These are phyloP conservation scores for Frankliniella fusca DNA, from an alignment of 2,888 invertebrate genomes.

Conservation along the genomic window DNA sequence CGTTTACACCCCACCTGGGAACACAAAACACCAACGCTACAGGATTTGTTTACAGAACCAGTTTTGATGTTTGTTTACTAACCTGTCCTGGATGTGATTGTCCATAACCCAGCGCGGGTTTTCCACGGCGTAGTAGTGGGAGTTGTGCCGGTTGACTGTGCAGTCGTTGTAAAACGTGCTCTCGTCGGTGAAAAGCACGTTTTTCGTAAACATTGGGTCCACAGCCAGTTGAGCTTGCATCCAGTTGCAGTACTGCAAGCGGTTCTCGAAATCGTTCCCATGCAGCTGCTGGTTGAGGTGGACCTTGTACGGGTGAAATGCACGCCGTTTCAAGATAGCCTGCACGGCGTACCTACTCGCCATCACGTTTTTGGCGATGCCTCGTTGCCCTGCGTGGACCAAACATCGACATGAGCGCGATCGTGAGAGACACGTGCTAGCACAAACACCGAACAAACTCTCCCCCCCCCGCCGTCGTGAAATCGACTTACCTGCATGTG, in stretches of 20 bases:
- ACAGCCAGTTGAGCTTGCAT: constrained; percentile 28
- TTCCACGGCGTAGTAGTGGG: not conserved
- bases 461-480: too few relatives aligned
- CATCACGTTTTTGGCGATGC: not conserved
- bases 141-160: not conserved
- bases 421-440: too few relatives aligned
- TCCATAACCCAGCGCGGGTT: not conserved
- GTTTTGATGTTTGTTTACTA: not conserved
- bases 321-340: not conserved
- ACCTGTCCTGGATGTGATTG: not conserved
- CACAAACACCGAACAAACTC: too few relatives aligned
- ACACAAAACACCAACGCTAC: not conserved
- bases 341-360: not conserved
- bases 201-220: not conserved
- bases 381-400: not conserved
- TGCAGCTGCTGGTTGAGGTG: constrained; percentile 36
- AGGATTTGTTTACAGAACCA: not conserved
- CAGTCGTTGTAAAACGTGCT: not conserved
- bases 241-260: constrained; percentile 37
- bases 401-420: too few relatives aligned
- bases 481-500: too few relatives aligned
- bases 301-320: constrained; percentile 36
- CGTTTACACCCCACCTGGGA: not conserved
- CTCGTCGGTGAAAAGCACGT: not conserved
- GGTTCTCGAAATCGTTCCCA: constrained; percentile 37